Evolutionary conservation across 2,888 invertebrate species (phyloP).

Genomic region (Lissocephala sabroskyi): DNA sequence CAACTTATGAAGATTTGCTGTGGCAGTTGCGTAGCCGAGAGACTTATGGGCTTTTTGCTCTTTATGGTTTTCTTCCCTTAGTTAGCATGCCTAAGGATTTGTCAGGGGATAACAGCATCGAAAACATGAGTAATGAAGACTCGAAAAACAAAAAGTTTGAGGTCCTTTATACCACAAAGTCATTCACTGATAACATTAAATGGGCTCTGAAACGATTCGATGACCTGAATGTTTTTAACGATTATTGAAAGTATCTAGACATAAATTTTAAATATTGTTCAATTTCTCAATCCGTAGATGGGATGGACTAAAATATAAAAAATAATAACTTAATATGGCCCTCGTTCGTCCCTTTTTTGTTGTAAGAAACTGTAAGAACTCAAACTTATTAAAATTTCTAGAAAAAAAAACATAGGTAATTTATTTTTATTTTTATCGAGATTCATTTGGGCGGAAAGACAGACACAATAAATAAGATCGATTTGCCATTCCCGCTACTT

Average conservation of each 20-base stretch:
- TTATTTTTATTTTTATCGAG: no score
- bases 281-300: no score
- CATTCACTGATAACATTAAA: slow-evolving; percentile 48
- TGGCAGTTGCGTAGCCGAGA: slow-evolving; percentile 60
- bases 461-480: no score
- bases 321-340: no score
- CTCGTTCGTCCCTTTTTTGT: no score
- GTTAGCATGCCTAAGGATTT: slow-evolving; percentile 55
- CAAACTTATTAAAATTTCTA: no score
- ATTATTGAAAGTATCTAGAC: slow-evolving; percentile 45
- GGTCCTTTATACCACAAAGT: slow-evolving; percentile 42
- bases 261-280: no score
- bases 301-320: no score
- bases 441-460: no score
- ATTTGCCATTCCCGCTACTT: no score
- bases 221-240: slow-evolving; percentile 54
- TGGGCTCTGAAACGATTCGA: slow-evolving; percentile 57
- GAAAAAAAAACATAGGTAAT: no score
- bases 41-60: slow-evolving; percentile 55
- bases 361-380: no score
- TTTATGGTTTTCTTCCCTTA: slow-evolving; percentile 61
- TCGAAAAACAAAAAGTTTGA: slow-evolving; percentile 40
- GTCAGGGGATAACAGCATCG: slow-evolving; percentile 47
- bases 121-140: slow-evolving; percentile 44
- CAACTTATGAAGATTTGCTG: slow-evolving; percentile 53